Conservation (phyloP, 2,888 invertebrate species). For the Hecatera dysodea region DNA sequence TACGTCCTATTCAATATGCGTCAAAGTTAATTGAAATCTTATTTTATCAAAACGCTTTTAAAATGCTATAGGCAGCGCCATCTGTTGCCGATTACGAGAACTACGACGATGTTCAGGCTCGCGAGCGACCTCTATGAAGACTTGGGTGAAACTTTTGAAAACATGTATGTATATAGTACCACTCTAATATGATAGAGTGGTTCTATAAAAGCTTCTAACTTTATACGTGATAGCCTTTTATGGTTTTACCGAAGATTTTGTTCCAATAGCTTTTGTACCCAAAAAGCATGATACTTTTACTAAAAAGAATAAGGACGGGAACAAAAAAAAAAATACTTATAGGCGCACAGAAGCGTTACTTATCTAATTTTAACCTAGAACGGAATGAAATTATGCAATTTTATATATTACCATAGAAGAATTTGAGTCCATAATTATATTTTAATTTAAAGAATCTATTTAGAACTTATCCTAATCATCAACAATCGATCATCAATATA, state of each 20-base stretch:
- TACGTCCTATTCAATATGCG: too few relatives aligned
- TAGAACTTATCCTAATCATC: neutral
- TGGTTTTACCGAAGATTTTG: slow-evolving; percentile 3
- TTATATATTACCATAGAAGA: neutral
- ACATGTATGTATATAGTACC: slow-evolving; percentile 18
- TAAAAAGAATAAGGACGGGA: neutral
- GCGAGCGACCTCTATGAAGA: slow-evolving; percentile 62
- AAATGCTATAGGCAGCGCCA: slow-evolving; percentile 59
- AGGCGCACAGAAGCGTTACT: neutral
- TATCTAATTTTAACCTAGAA: neutral
- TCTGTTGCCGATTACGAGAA: slow-evolving; percentile 45
- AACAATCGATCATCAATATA: too few relatives aligned
- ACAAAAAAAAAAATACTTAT: neutral
- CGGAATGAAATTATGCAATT: neutral
- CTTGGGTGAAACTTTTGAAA: slow-evolving; percentile 35
- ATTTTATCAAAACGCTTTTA: slow-evolving; percentile 2
- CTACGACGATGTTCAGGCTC: slow-evolving; percentile 36
- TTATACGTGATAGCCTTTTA: neutral
- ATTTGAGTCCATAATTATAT: neutral
- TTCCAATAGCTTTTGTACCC: neutral
- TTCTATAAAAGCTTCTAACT: neutral
- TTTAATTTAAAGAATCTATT: neutral
- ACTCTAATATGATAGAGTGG: slow-evolving; percentile 15
- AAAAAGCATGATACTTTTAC: neutral
- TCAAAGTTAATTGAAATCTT: neutral